Evolutionary conservation across 2,888 invertebrate genomes (phyloP).

Genomic region (Eudasyphora cyanicolor): DNA sequence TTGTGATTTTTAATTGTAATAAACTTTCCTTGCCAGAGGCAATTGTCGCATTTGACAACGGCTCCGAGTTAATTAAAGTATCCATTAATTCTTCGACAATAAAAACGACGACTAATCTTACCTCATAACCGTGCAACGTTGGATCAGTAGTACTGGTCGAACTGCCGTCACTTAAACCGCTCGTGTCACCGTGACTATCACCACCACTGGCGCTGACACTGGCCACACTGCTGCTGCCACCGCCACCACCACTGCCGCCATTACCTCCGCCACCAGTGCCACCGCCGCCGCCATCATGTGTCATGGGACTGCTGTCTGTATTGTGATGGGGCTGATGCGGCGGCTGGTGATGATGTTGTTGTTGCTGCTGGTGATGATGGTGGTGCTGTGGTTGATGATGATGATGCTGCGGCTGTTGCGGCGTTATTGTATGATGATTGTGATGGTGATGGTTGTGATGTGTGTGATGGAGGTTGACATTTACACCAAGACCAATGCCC

Average conservation of each 20-base stretch:
- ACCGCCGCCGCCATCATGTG: constrained; percentile 71
- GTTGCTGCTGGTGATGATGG: constrained; percentile 44
- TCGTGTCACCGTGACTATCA: constrained; percentile 65
- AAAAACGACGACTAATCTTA: too few species aligned
- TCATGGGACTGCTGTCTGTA: constrained; percentile 68
- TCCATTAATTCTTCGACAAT: background rate
- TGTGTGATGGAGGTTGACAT: constrained; percentile 73
- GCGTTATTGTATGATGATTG: constrained; percentile 50
- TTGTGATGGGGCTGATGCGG: constrained; percentile 71
- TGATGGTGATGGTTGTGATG: constrained; percentile 71
- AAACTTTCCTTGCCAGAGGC: background rate
- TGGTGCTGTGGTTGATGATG: constrained; percentile 61
- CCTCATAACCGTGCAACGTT: constrained; percentile 80
- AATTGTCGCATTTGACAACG: background rate
- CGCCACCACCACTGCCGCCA: constrained; percentile 65
- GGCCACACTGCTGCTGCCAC: constrained; percentile 58
- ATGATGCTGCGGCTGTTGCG: constrained; percentile 58
- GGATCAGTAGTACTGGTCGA: constrained; percentile 74
- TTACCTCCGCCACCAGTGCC: constrained; percentile 63
- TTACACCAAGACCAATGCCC: constrained; percentile 80
- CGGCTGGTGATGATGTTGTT: constrained; percentile 70
- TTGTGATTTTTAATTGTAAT: background rate
- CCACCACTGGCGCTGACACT: constrained; percentile 64
- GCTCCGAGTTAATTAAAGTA: background rate
- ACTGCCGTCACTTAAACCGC: constrained; percentile 65